Evolutionary conservation across 2,888 invertebrate genomes (phyloP).

Genomic region (Scotopteryx bipunctaria): DNA sequence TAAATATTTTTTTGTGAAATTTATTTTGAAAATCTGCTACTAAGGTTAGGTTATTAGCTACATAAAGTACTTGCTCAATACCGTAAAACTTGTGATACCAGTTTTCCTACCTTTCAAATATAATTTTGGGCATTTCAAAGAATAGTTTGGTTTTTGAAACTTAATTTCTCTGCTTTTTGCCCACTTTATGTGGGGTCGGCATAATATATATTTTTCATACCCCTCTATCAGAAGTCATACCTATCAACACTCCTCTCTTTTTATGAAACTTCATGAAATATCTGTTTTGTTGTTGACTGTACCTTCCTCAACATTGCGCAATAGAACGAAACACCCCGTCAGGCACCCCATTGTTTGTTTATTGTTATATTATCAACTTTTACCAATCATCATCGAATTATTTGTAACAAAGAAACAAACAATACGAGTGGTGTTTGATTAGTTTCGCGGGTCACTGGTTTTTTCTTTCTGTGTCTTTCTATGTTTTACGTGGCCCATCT

Average conservation of each 20-base stretch:
- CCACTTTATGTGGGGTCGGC: too few relatives aligned
- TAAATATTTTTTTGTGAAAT: background rate
- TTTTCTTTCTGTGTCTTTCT: background rate
- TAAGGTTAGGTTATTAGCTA: too few relatives aligned
- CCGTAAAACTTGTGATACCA: too few relatives aligned
- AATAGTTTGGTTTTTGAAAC: too few relatives aligned
- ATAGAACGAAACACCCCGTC: slow-evolving; percentile 45
- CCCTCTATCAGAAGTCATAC: too few relatives aligned
- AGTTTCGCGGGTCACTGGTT: background rate
- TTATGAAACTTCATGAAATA: background rate
- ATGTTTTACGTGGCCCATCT: background rate
- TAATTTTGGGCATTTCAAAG: too few relatives aligned
- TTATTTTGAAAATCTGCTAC: too few relatives aligned
- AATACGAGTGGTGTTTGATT: slow-evolving; percentile 15
- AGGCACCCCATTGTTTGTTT: slow-evolving; percentile 22
- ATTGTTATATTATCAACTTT: slow-evolving; percentile 42
- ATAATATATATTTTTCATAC: too few relatives aligned
- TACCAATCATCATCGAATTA: slow-evolving; percentile 43
- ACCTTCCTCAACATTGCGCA: slow-evolving; percentile 51
- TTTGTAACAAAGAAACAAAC: slow-evolving; percentile 23
- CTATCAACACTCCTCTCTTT: too few relatives aligned
- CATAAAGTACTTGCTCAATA: too few relatives aligned
- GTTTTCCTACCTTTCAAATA: too few relatives aligned
- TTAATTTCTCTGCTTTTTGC: too few relatives aligned
- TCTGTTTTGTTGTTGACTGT: background rate